Evolutionary conservation across 2,113 vertebrate genomes (phyloP).

Genomic region (Melanostigma gelatinosum): DNA sequence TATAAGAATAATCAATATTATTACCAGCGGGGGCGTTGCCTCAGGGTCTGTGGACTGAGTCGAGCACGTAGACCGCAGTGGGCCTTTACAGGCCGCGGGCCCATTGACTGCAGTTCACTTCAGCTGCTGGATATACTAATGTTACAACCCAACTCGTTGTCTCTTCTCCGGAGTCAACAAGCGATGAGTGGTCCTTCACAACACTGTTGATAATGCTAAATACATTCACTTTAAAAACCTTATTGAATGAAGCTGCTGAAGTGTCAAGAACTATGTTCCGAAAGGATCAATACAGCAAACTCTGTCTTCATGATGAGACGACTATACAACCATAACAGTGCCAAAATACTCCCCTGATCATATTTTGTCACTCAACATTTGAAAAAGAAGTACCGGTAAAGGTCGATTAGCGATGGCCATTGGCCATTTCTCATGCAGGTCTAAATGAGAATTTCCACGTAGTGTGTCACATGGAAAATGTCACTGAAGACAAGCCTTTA

Average conservation of each 20-base stretch:
- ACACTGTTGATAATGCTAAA: not conserved
- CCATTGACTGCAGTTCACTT: not conserved
- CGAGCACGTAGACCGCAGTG: too few species aligned
- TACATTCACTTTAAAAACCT: not conserved
- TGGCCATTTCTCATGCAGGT: constrained; percentile 46
- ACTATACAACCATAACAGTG: not conserved
- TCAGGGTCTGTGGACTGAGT: too few species aligned
- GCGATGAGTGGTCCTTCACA: not conserved
- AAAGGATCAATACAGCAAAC: constrained; percentile 5
- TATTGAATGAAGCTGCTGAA: not conserved
- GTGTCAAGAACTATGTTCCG: not conserved
- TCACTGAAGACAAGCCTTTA: constrained; percentile 19
- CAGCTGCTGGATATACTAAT: not conserved
- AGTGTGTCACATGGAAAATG: constrained; percentile 40
- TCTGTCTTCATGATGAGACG: not conserved
- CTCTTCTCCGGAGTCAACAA: not conserved
- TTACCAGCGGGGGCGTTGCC: not conserved
- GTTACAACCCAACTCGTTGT: not conserved
- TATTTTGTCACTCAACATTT: not conserved
- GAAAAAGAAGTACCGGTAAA: not conserved
- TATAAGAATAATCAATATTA: not conserved
- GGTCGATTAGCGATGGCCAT: not conserved
- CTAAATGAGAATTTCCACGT: constrained; percentile 57
- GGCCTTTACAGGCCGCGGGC: too few species aligned
- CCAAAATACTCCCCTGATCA: not conserved